Evolutionary conservation across 2,888 invertebrate species (phyloP).

Genomic region (Phyllotreta cruciferae): DNA sequence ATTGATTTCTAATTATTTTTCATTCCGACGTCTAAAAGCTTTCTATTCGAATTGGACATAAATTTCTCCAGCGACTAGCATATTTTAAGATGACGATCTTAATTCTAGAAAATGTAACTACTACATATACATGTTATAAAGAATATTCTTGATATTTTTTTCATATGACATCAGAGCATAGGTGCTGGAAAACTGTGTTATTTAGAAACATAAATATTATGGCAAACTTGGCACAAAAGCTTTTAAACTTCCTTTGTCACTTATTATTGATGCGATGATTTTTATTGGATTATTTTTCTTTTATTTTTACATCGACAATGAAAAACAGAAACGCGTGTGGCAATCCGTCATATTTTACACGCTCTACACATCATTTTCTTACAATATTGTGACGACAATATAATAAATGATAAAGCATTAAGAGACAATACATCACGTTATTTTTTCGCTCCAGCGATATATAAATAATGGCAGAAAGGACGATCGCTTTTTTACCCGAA

Average conservation of each 20-base stretch:
- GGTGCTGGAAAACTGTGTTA: too few species aligned
- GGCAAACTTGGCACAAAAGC: too few species aligned
- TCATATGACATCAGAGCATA: too few species aligned
- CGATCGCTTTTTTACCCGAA: not conserved
- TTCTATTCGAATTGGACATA: conserved; percentile 35
- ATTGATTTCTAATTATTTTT: conserved; percentile 42
- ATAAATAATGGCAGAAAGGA: not conserved
- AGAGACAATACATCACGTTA: conserved; percentile 4
- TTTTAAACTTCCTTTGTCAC: too few species aligned
- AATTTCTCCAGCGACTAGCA: conserved; percentile 32
- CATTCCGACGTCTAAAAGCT: conserved; percentile 39
- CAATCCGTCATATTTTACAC: not conserved
- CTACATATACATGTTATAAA: too few species aligned
- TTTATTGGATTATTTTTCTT: too few species aligned
- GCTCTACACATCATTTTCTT: conserved; percentile 2
- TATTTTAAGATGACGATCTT: conserved; percentile 28
- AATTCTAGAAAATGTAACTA: too few species aligned
- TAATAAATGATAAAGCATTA: conserved; percentile 3
- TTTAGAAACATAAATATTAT: not conserved
- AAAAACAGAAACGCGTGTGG: too few species aligned
- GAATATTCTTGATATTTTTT: too few species aligned
- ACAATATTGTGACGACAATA: not conserved
- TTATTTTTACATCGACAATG: too few species aligned
- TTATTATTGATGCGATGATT: too few species aligned
- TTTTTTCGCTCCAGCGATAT: not conserved